Percentiles rank a stretch among this genome's conserved stretches.
Conservation (phyloP, 2,113 vertebrate species). For the Meleagris gallopavo region DNA sequence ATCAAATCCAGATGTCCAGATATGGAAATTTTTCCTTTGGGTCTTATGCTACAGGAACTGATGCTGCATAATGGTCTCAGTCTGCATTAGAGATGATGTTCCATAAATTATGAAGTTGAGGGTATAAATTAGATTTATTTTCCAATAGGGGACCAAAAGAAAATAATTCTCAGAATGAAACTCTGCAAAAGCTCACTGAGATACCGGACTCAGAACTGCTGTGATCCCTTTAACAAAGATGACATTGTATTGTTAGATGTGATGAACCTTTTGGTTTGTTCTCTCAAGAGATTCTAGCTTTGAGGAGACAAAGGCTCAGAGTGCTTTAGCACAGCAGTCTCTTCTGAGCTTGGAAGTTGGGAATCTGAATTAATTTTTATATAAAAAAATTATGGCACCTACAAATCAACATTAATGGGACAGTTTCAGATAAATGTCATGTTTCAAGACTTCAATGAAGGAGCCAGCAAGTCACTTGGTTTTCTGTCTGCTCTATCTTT, state of each 20-base stretch:
- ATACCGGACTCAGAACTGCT: neutral
- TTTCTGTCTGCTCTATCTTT: conserved; percentile 8
- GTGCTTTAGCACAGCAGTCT: neutral
- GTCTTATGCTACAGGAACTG: neutral
- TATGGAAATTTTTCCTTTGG: neutral
- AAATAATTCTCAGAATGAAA: neutral
- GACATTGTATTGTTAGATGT: neutral
- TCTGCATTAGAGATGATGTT: neutral
- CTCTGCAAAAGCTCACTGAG: accelerated
- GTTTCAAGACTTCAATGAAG: conserved; percentile 42
- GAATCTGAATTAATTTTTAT: neutral
- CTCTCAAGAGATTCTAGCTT: neutral
- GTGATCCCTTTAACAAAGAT: neutral
- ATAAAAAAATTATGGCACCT: neutral
- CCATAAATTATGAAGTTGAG: neutral
- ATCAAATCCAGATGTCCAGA: neutral
- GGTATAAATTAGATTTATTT: neutral
- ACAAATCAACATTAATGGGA: neutral
- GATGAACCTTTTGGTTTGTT: neutral
- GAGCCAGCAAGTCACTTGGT: conserved; percentile 48
- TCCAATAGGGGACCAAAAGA: neutral
- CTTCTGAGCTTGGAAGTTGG: neutral
- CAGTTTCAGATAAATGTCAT: neutral
- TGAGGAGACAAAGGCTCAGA: neutral
- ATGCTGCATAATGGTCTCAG: neutral